Conservation (phyloP, 1,140 invertebrate species). For the Zaprionus ghesquierei region DNA sequence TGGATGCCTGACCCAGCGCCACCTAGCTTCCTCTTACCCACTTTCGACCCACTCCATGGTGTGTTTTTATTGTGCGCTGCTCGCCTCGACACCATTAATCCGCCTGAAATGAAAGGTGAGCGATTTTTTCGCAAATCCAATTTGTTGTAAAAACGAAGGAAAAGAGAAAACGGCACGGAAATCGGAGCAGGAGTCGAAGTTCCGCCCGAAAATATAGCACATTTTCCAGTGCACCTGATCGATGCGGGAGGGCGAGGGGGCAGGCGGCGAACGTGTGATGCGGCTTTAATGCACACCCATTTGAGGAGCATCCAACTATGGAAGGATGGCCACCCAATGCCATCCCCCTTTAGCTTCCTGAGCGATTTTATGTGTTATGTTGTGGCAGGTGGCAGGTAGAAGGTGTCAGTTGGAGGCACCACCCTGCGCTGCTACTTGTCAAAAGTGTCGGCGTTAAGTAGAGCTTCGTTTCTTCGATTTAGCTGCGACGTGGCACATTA, state of each 20-base stretch:
- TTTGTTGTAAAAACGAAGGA: conserved; percentile 59
- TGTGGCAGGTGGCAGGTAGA: background rate
- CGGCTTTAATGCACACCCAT: conserved; percentile 34
- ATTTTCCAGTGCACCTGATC: conserved; percentile 16
- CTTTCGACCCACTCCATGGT: background rate
- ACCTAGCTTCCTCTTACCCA: background rate
- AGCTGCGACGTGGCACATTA: conserved; percentile 42
- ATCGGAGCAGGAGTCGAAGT: background rate
- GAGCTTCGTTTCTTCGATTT: conserved; percentile 77
- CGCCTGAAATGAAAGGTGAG: conserved; percentile 78
- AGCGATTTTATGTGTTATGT: background rate
- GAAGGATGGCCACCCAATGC: background rate
- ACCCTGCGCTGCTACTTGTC: conserved; percentile 44
- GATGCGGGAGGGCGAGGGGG: background rate
- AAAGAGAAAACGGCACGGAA: conserved; percentile 26
- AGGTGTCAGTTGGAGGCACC: background rate
- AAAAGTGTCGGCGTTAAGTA: conserved; percentile 74
- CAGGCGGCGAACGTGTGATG: conserved; percentile 19
- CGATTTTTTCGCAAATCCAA: conserved; percentile 78
- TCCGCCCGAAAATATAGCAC: conserved; percentile 5
- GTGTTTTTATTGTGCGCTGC: conserved; percentile 59
- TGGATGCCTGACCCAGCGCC: background rate
- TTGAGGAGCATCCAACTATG: conserved; percentile 39
- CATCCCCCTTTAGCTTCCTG: conserved; percentile 4
- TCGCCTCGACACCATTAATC: conserved; percentile 71